Evolutionary conservation across 1,140 invertebrate genomes (phyloP).

Genomic region (Sycobia sp.): DNA sequence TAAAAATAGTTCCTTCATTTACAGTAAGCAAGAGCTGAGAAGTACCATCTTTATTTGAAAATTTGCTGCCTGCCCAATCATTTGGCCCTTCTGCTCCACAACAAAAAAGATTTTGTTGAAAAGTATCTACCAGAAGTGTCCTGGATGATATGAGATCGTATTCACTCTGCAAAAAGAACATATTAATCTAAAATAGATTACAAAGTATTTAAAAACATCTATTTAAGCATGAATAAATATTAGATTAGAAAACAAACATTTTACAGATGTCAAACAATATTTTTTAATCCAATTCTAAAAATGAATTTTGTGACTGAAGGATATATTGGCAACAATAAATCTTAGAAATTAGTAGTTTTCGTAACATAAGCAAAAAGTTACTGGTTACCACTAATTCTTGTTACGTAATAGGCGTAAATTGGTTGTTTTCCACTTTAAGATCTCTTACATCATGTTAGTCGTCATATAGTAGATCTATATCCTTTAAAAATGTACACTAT

Average conservation of each 20-base stretch:
- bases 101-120: slow-evolving; percentile 73
- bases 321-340: no score
- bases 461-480: no score
- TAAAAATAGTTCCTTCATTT: slow-evolving; percentile 52
- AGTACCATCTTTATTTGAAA: slow-evolving; percentile 53
- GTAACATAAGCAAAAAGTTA: no score
- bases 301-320: no score
- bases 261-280: background rate
- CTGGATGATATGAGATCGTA: slow-evolving; percentile 69
- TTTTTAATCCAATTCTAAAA: no score
- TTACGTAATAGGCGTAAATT: no score
- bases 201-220: slow-evolving; percentile 1
- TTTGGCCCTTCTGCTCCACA: slow-evolving; percentile 73
- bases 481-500: no score
- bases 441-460: no score
- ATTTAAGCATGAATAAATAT: no score
- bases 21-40: background rate
- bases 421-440: no score
- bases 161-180: slow-evolving; percentile 62
- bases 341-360: no score
- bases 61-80: slow-evolving; percentile 74
- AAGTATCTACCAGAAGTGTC: slow-evolving; percentile 71
- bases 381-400: no score
- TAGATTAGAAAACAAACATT: slow-evolving; percentile 7
- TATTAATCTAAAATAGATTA: slow-evolving; percentile 1